Percentiles rank a stretch among this genome's conserved stretches.
These are phyloP conservation scores for Ochotona curzoniae DNA, from an alignment of 2,113 vertebrate species.

Conservation along the genomic window DNA sequence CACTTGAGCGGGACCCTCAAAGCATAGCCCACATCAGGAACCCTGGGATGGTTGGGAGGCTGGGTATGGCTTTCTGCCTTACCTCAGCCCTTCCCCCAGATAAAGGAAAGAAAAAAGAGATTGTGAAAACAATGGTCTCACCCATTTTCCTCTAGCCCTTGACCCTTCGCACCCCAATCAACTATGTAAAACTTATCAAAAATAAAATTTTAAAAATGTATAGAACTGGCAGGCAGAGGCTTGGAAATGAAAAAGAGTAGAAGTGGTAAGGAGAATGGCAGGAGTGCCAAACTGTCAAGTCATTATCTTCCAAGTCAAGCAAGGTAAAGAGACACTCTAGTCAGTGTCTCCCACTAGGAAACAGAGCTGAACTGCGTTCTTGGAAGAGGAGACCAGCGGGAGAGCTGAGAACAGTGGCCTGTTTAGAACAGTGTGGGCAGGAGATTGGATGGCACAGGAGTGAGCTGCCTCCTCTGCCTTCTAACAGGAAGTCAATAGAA, in stretches of 20 bases:
- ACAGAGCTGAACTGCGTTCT: slow-evolving; percentile 10
- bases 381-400: slow-evolving; percentile 34
- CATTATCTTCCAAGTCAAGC: not conserved
- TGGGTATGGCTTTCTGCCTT: too few species aligned
- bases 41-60: too few species aligned
- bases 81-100: too few species aligned
- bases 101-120: too few species aligned
- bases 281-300: not conserved
- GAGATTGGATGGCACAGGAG: not conserved
- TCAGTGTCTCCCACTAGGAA: not conserved
- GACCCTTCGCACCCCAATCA: not conserved
- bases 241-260: not conserved
- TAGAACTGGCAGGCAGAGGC: not conserved
- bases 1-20: too few species aligned
- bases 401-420: not conserved
- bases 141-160: too few species aligned
- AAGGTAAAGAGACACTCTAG: not conserved
- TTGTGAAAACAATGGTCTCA: too few species aligned
- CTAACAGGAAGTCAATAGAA: not conserved
- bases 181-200: not conserved
- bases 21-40: too few species aligned
- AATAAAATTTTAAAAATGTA: not conserved
- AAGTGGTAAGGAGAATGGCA: too few species aligned
- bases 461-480: not conserved
- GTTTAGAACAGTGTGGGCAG: not conserved